Conservation (phyloP, 2,888 invertebrate species). For the Stegana nigrithorax region DNA sequence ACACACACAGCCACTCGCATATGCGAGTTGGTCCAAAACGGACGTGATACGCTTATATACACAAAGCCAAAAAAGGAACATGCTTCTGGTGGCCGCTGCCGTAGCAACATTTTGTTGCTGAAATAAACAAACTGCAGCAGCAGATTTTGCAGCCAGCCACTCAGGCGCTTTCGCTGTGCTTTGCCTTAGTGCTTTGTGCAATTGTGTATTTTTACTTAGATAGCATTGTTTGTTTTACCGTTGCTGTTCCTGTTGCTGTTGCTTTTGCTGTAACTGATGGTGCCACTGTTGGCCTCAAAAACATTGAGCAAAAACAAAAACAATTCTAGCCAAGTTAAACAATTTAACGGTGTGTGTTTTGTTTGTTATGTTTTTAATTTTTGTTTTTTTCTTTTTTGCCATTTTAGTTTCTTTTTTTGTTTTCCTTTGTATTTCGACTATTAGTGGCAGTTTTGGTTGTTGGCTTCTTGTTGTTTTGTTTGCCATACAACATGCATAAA, state of each 20-base stretch:
- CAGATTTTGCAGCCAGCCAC: conserved; percentile 5
- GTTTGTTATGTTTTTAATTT: not conserved
- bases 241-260: not conserved
- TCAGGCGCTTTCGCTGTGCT: not conserved
- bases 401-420: too few relatives aligned
- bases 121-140: conserved; percentile 9
- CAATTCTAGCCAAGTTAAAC: conserved; percentile 4
- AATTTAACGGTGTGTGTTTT: not conserved
- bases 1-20: not conserved
- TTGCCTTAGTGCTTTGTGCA: not conserved
- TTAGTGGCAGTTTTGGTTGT: too few relatives aligned
- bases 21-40: conserved; percentile 2
- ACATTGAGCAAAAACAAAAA: not conserved
- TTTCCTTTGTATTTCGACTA: too few relatives aligned
- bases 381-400: not conserved
- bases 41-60: not conserved
- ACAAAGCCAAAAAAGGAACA: not conserved
- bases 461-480: too few relatives aligned
- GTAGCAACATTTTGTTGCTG: not conserved
- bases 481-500: not conserved
- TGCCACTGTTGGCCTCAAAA: not conserved
- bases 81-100: not conserved
- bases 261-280: too few relatives aligned
- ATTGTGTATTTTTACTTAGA: conserved; percentile 5
- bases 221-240: conserved; percentile 5